Percentiles rank a stretch among this genome's conserved stretches.
Evolutionary conservation across 2,888 invertebrate genomes (phyloP).

Genomic region (Drosophila macrothrix): DNA sequence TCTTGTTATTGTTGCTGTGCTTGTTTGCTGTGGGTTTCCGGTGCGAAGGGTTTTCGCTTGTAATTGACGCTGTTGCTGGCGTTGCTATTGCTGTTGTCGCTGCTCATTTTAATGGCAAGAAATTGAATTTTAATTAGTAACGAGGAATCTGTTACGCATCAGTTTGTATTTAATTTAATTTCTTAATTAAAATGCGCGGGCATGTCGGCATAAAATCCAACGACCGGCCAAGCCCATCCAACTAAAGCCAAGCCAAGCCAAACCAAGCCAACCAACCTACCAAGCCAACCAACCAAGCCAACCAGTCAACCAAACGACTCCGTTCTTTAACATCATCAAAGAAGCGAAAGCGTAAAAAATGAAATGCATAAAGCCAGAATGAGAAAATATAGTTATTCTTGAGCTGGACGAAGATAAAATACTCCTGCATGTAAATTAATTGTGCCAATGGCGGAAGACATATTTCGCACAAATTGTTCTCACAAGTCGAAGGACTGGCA

Average conservation of each 20-base stretch:
- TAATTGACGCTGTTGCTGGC: conserved; percentile 65
- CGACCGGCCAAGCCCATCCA: conserved; percentile 49
- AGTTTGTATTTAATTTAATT: conserved; percentile 82
- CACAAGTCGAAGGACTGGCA: not conserved
- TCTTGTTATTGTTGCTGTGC: not conserved
- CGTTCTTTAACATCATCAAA: conserved; percentile 46
- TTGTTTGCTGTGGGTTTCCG: conserved; percentile 42
- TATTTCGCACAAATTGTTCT: not conserved
- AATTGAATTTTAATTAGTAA: conserved; percentile 81
- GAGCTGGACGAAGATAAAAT: not conserved
- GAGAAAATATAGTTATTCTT: not conserved
- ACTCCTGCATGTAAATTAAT: not conserved
- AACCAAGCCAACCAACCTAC: not conserved
- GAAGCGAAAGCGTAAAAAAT: conserved; percentile 11
- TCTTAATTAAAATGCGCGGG: conserved; percentile 80
- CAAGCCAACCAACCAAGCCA: conserved; percentile 2
- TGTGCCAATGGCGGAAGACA: too few relatives aligned
- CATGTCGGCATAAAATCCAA: conserved; percentile 77
- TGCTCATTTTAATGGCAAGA: conserved; percentile 80
- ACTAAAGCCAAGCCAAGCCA: not conserved
- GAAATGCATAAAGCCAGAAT: conserved; percentile 10
- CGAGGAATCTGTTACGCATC: conserved; percentile 81
- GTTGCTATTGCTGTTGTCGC: conserved; percentile 20
- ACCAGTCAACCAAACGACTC: conserved; percentile 18
- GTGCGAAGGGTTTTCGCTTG: conserved; percentile 68